These are phyloP conservation scores for Acanthurus leucopareius DNA, from an alignment of 2,797 vertebrate genomes.

Conservation along the genomic window DNA sequence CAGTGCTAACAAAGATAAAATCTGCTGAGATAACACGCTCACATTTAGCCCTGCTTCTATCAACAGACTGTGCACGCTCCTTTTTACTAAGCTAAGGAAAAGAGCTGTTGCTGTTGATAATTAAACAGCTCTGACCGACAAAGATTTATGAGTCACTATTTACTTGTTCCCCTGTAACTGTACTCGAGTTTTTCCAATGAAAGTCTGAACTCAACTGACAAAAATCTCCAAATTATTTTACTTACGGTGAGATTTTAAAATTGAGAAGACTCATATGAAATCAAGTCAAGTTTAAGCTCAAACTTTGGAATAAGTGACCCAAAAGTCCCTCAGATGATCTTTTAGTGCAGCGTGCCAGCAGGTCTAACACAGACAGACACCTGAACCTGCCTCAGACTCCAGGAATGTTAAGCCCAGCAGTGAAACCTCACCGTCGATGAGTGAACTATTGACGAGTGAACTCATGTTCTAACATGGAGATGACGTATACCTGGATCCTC, in stretches of 20 bases:
- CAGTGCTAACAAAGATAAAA: conserved; percentile 59
- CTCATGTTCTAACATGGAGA: conserved; percentile 15
- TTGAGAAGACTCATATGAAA: not conserved
- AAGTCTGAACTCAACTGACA: not conserved
- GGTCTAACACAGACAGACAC: conserved; percentile 42
- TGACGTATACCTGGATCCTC: conserved; percentile 20
- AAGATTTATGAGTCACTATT: conserved; percentile 67
- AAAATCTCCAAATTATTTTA: not conserved
- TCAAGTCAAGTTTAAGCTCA: not conserved
- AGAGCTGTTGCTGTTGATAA: conserved; percentile 52
- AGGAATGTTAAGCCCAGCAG: conserved; percentile 66
- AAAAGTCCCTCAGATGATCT: not conserved
- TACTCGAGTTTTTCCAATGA: not conserved
- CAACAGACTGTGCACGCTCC: conserved; percentile 39
- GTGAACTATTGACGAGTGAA: conserved; percentile 8
- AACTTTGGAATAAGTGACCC: not conserved
- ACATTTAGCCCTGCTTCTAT: conserved; percentile 62
- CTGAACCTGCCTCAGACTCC: conserved; percentile 34
- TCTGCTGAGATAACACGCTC: conserved; percentile 46
- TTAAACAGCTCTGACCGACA: conserved; percentile 53
- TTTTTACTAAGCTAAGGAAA: conserved; percentile 26
- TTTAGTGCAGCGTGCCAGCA: conserved; percentile 2
- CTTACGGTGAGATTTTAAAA: not conserved
- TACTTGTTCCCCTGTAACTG: conserved; percentile 39
- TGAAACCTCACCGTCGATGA: conserved; percentile 41